Evolutionary conservation across 2,888 invertebrate genomes (phyloP), one percentile per base, ranked within the genome.

Genomic region (Coelinius sp.): DNA sequence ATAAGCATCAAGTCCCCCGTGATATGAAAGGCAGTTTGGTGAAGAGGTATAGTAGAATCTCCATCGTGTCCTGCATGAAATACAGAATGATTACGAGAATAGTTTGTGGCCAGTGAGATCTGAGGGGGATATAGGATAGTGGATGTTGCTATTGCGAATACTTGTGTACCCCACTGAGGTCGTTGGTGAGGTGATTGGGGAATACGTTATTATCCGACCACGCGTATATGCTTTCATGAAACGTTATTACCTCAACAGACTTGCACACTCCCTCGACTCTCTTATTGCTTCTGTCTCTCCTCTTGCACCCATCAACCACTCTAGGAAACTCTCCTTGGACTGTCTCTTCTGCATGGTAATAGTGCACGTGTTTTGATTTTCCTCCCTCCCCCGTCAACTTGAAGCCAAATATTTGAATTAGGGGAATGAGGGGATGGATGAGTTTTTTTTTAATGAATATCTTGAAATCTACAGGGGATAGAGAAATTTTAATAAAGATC

Each of bases 151-250:
- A n/a, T n/a, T 56, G 70, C 63, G 70, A 8, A 63, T 62, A 62
- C 59, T 71, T 67, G 59, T 41, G 17, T 25, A 41, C 31, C 44
- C n/a, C 38, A 20, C 27, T 63, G 46, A 41, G 68, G 66, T 59
- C 24, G 65, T 25, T 35, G 62, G 49, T 24, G 66, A 66, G 46
- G 44, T 38, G 67, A 72, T 69, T 53, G 46, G 68, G 67, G 68
- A 71, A 73, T 73, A 71, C 67, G 66, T 75, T 74, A 75, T 73
- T 68, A 74, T 69, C 68, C 59, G 17, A 65, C 68, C 56, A 65
- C 56, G 53, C 70, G 68, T 64, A 41, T 41, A 62, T 64, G 46
- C 72, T 44, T 41, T 56, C 27, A 56, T 68, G 59, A 49, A 68
- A 66, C 35, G 71, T 74, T 69, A 69, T 74, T 68, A 71, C 66